phyloP scores from a whole-genome alignment of 2,797 vertebrate genomes.

The Parauchenoglanis ngamensis region DNA sequence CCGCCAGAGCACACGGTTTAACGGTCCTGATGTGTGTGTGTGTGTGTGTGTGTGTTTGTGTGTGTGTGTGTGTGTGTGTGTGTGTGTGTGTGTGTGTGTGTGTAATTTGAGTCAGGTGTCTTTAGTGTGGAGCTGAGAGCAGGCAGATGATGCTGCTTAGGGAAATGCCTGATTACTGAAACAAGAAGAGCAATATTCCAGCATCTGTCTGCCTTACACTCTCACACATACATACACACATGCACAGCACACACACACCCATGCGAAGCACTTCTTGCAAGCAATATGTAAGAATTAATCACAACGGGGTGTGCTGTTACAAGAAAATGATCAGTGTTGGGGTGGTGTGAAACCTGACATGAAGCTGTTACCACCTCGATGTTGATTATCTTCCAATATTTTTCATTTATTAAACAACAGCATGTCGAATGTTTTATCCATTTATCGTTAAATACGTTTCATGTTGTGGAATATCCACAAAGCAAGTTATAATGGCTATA shows the following conservation, averaged over 20 bases:
- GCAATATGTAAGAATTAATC: not conserved
- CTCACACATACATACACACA: not conserved
- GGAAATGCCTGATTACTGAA: constrained; percentile 29
- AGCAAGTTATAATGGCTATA: not conserved
- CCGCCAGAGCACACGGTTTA: constrained; percentile 32
- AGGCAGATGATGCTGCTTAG: constrained; percentile 36
- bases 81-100: constrained; percentile 19
- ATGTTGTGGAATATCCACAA: not conserved
- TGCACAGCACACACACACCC: no score
- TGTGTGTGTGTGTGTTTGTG: constrained; percentile 28
- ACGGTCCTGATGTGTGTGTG: constrained; percentile 14
- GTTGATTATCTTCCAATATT: not conserved
- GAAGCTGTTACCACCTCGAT: not conserved
- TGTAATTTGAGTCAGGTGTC: constrained; percentile 11
- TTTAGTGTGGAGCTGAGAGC: constrained; percentile 14
- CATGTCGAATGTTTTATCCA: not conserved
- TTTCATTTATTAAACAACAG: not conserved
- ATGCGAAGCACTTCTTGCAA: not conserved
- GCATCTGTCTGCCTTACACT: constrained; percentile 2
- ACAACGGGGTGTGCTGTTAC: not conserved
- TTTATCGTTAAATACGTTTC: not conserved
- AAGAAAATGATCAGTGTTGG: not conserved
- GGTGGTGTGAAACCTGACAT: not conserved
- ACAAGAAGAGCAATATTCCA: constrained; percentile 42
- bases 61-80: constrained; percentile 24